These are phyloP conservation scores for Petrocephalus microphthalmus DNA, from an alignment of 2,113 vertebrate species.

Conservation along the genomic window DNA sequence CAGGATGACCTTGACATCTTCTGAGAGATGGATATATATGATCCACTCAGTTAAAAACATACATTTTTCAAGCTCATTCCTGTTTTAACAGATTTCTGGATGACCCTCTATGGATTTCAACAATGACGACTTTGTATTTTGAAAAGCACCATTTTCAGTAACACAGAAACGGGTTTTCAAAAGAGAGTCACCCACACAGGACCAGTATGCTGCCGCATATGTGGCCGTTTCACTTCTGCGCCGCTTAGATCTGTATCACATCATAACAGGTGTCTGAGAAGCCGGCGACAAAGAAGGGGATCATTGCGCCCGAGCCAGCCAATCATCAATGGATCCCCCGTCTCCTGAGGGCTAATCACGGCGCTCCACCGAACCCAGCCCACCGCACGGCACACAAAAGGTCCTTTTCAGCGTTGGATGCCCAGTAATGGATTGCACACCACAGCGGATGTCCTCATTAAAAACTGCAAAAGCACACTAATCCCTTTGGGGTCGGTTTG, in stretches of 20 bases:
- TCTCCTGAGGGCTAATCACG: constrained; percentile 6
- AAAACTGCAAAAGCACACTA: neutral
- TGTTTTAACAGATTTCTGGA: neutral
- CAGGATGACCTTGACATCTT: constrained; percentile 45
- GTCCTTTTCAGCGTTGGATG: neutral
- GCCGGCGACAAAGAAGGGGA: neutral
- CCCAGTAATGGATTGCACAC: constrained; percentile 9
- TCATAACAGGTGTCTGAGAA: constrained; percentile 16
- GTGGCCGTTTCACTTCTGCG: neutral
- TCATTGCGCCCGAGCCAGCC: neutral
- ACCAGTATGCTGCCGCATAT: neutral
- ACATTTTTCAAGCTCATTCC: neutral
- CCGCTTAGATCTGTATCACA: neutral
- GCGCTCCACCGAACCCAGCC: neutral
- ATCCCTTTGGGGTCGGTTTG: neutral
- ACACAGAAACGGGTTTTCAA: neutral
- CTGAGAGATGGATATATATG: neutral
- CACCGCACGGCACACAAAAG: constrained; percentile 14
- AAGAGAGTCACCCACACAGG: neutral
- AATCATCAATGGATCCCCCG: constrained; percentile 10
- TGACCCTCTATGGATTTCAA: neutral
- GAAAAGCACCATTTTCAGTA: neutral
- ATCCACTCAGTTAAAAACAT: neutral
- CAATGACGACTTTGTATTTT: neutral
- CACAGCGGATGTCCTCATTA: constrained; percentile 21